phyloP scores from a whole-genome alignment of 53 echinoderm and acorn worm species.

The Luidia sarsii region DNA sequence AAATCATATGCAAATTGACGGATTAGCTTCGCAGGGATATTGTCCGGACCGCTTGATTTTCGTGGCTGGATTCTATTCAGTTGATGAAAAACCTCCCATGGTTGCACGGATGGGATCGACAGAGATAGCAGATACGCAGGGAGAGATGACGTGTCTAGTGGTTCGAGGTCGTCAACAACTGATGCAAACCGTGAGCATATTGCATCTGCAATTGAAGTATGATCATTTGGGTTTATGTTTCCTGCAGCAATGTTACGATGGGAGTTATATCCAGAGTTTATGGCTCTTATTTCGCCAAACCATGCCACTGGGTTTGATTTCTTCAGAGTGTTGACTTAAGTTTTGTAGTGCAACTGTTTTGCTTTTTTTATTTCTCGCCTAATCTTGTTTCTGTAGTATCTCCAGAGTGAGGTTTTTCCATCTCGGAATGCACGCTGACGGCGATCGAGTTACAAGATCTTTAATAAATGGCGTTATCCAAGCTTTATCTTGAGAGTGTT shows the following conservation, averaged over 20 bases:
- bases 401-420: background rate
- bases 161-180: background rate
- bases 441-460: background rate
- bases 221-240: no score
- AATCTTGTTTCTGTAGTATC: slow-evolving; percentile 19
- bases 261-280: slow-evolving; percentile 3
- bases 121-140: background rate
- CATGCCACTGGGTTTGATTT: slow-evolving; percentile 9
- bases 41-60: no score
- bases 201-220: no score
- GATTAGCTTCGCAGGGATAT: no score
- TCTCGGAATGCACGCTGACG: slow-evolving; percentile 14
- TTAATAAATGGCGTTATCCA: slow-evolving; percentile 24
- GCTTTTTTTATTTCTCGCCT: slow-evolving; percentile 19
- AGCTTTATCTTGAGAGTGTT: slow-evolving; percentile 2
- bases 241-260: no score
- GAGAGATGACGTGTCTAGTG: background rate
- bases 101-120: slow-evolving; percentile 5
- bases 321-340: background rate
- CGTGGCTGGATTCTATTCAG: no score
- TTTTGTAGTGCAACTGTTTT: slow-evolving; percentile 7
- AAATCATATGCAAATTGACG: no score
- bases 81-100: no score
- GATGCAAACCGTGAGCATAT: no score
- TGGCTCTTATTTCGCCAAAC: background rate